Percentiles rank a stretch among this genome's conserved stretches.
These are phyloP conservation scores for Dynastes tityus DNA, from an alignment of 2,888 invertebrate genomes.

Conservation along the genomic window DNA sequence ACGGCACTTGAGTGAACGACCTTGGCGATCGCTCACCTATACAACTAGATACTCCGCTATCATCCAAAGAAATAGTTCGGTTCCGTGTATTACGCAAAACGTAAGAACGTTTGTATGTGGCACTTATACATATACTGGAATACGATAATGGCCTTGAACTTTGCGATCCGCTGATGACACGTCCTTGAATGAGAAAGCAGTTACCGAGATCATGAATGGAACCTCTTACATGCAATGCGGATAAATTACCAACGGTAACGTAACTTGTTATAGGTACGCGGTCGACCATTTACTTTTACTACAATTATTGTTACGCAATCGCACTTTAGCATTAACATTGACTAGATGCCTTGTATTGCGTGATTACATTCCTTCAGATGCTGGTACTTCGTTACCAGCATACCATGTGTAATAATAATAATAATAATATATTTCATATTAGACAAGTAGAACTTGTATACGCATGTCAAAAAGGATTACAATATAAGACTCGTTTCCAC, in stretches of 20 bases:
- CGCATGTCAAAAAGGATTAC: too few species aligned
- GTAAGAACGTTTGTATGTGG: background rate
- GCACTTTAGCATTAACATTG: background rate
- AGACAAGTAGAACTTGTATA: too few species aligned
- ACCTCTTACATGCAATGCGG: conserved; percentile 3
- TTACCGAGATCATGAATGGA: conserved; percentile 4
- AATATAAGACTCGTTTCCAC: too few species aligned
- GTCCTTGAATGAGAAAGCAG: conserved; percentile 1
- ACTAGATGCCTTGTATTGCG: too few species aligned
- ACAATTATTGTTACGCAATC: background rate
- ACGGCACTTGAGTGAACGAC: background rate
- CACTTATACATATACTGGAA: too few species aligned
- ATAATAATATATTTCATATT: too few species aligned
- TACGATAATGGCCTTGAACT: background rate
- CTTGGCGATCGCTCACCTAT: background rate
- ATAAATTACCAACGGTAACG: background rate
- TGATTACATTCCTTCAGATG: too few species aligned
- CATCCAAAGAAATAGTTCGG: background rate
- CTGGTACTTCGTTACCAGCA: too few species aligned
- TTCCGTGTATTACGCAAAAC: background rate
- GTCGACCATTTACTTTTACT: background rate
- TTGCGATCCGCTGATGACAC: background rate
- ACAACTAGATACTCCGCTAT: background rate
- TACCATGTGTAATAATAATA: too few species aligned
- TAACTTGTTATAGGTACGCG: background rate